Conservation (phyloP, 2,113 vertebrate genomes). For the Phrynosoma blainvillii region DNA sequence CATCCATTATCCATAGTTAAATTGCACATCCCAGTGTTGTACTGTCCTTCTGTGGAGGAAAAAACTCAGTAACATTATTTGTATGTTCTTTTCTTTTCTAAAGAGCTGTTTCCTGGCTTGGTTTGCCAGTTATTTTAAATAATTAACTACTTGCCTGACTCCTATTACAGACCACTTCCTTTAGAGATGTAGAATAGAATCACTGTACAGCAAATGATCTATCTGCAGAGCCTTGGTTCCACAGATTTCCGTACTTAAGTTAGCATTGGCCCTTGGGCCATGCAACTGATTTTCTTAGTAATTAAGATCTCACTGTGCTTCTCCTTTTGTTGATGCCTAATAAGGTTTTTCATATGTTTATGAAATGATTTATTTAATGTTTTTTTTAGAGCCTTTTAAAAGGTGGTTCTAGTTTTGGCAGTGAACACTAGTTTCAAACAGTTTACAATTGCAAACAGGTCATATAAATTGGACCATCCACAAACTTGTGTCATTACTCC, state of each 20-base stretch:
- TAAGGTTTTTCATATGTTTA: slow-evolving; percentile 4
- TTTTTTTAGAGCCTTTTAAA: neutral
- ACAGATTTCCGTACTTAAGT: neutral
- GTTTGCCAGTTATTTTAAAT: neutral
- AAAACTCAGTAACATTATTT: neutral
- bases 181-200: neutral
- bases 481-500: neutral
- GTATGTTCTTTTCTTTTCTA: neutral
- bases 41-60: neutral
- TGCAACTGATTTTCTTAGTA: neutral
- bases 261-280: neutral
- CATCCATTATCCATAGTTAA: neutral
- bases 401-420: neutral
- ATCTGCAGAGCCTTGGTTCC: no score
- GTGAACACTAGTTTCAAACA: neutral
- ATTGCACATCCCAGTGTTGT: neutral
- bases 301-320: neutral
- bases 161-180: neutral
- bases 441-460: neutral
- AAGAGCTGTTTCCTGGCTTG: slow-evolving; percentile 1
- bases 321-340: neutral
- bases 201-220: neutral
- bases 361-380: neutral
- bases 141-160: neutral
- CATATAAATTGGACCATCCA: neutral